phyloP scores from a whole-genome alignment of 1,140 invertebrate species.

The Himalopsyche phryganea region DNA sequence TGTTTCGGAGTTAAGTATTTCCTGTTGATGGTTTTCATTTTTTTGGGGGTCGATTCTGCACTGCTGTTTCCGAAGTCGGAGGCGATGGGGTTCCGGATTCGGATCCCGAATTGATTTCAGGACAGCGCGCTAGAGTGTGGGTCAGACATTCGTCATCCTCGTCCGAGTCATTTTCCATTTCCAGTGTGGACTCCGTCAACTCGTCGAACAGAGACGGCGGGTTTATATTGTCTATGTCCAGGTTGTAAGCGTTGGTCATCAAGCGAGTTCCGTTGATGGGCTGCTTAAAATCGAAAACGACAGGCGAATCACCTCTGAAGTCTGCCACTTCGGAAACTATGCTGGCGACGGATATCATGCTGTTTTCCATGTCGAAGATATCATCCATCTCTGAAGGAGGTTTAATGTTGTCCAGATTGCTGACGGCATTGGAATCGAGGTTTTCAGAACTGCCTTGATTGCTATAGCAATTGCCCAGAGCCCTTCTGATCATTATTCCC shows the following conservation, averaged over 20 bases:
- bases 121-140: conserved; percentile 48
- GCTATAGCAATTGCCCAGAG: conserved; percentile 56
- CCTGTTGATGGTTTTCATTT: conserved; percentile 45
- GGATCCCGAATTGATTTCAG: conserved; percentile 46
- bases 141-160: conserved; percentile 53
- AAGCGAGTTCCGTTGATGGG: conserved; percentile 47
- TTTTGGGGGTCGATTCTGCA: conserved; percentile 69
- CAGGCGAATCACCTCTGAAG: conserved; percentile 38
- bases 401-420: conserved; percentile 70
- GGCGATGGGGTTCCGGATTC: conserved; percentile 47
- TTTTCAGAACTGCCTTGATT: conserved; percentile 62
- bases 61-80: conserved; percentile 61
- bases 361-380: conserved; percentile 71
- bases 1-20: conserved; percentile 70
- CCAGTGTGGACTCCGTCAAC: conserved; percentile 66
- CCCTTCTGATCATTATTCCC: conserved; percentile 65
- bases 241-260: conserved; percentile 52
- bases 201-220: conserved; percentile 79
- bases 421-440: conserved; percentile 52
- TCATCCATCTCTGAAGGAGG: conserved; percentile 80
- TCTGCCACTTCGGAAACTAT: conserved; percentile 76
- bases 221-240: conserved; percentile 75
- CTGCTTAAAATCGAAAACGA: conserved; percentile 54
- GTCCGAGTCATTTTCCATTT: conserved; percentile 56
- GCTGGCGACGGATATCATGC: conserved; percentile 79